Evolutionary conservation across 1,140 invertebrate species (phyloP).

Genomic region (Radopholus similis): DNA sequence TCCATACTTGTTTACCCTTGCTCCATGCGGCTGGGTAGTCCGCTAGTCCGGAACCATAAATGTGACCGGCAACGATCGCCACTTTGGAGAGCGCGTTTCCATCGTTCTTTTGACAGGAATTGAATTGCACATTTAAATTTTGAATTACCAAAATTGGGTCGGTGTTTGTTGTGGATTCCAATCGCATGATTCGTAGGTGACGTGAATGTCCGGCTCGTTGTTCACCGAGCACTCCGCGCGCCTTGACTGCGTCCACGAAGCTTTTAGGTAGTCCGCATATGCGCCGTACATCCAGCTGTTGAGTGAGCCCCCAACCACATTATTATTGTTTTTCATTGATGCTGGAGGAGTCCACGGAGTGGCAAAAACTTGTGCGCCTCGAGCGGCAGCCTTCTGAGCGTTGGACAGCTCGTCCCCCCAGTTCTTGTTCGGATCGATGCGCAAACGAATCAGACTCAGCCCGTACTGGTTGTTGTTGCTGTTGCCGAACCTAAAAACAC

Average conservation of each 20-base stretch:
- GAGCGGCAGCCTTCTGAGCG: background rate
- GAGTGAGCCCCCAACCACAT: background rate
- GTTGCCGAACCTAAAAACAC: too few species aligned
- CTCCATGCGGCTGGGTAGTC: background rate
- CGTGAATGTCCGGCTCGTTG: background rate
- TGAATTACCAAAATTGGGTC: background rate
- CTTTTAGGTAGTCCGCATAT: background rate
- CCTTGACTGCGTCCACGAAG: background rate
- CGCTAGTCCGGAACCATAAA: background rate
- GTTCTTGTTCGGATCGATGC: background rate
- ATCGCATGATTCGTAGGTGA: too few species aligned
- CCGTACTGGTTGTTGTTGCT: too few species aligned
- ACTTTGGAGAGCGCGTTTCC: background rate
- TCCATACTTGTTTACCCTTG: background rate
- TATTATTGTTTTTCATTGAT: background rate
- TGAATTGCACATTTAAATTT: background rate
- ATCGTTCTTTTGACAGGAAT: too few species aligned
- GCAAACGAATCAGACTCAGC: too few species aligned
- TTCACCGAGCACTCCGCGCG: background rate
- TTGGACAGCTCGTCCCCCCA: background rate
- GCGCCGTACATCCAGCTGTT: too few species aligned
- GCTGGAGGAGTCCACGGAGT: background rate
- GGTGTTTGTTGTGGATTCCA: background rate
- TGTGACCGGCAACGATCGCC: background rate
- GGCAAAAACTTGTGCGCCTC: background rate